Conservation (phyloP, 2,113 vertebrate genomes). For the Gnathonemus longibarbis region DNA sequence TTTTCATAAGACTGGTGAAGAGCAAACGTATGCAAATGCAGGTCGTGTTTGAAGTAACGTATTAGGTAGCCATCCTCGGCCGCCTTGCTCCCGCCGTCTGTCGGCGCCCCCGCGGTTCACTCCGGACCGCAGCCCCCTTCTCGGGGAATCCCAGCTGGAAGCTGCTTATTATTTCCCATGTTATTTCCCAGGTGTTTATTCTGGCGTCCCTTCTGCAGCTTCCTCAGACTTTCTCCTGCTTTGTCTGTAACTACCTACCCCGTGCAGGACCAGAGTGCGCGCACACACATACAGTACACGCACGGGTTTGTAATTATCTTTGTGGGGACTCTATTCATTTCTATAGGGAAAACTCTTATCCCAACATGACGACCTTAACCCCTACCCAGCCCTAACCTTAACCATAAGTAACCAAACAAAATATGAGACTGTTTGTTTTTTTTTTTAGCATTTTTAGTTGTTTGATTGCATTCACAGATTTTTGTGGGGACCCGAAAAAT, state of each 20-base stretch:
- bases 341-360: too few relatives aligned
- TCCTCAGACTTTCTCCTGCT: not conserved
- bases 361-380: too few relatives aligned
- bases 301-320: too few relatives aligned
- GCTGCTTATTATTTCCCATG: too few relatives aligned
- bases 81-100: not conserved
- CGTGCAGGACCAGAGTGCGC: not conserved
- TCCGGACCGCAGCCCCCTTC: not conserved
- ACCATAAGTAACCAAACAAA: too few relatives aligned
- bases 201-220: not conserved
- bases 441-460: too few relatives aligned
- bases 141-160: not conserved
- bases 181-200: not conserved
- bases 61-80: not conserved
- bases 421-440: too few relatives aligned
- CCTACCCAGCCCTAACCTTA: too few relatives aligned
- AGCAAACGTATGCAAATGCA: not conserved
- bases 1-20: not conserved
- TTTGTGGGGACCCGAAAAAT: too few relatives aligned
- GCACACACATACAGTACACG: too few relatives aligned
- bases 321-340: too few relatives aligned
- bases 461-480: too few relatives aligned
- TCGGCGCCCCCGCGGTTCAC: not conserved
- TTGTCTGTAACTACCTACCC: not conserved
- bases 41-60: not conserved